Conservation (phyloP, 2,888 invertebrate genomes). For the Sceliomorpha sp. region DNA sequence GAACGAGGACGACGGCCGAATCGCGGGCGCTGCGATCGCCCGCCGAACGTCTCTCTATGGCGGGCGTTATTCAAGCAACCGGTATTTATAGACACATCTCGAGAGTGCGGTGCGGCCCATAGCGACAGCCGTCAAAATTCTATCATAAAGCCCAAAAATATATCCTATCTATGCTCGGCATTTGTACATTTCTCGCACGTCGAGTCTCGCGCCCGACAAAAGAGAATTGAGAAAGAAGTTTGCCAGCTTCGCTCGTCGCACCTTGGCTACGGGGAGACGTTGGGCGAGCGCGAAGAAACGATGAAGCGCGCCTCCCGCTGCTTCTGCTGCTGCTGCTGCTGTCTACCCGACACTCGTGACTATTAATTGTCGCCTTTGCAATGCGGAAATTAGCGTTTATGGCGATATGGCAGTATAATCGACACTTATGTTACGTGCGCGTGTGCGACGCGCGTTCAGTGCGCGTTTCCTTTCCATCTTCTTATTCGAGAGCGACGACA, state of each 20-base stretch:
- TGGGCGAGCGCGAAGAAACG: no score
- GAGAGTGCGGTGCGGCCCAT: slow-evolving; percentile 69
- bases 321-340: no score
- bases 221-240: no score
- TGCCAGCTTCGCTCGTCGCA: no score
- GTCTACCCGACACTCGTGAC: no score
- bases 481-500: no score
- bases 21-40: slow-evolving; percentile 23
- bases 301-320: no score
- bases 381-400: not conserved
- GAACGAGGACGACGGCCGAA: no score
- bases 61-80: slow-evolving; percentile 69
- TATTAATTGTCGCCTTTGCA: not conserved
- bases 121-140: slow-evolving; percentile 71
- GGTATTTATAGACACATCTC: slow-evolving; percentile 72
- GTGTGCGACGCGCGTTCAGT: not conserved
- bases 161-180: slow-evolving; percentile 45
- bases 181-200: slow-evolving; percentile 2
- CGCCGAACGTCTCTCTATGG: slow-evolving; percentile 55
- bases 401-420: not conserved
- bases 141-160: slow-evolving; percentile 50
- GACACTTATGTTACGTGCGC: no score
- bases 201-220: no score
- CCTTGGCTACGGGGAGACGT: not conserved
- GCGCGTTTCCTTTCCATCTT: not conserved